Evolutionary conservation across 64 coral and sea anemone genomes (phyloP), one percentile per base, ranked within the genome.

Genomic region (Stichodactyla mertensii): DNA sequence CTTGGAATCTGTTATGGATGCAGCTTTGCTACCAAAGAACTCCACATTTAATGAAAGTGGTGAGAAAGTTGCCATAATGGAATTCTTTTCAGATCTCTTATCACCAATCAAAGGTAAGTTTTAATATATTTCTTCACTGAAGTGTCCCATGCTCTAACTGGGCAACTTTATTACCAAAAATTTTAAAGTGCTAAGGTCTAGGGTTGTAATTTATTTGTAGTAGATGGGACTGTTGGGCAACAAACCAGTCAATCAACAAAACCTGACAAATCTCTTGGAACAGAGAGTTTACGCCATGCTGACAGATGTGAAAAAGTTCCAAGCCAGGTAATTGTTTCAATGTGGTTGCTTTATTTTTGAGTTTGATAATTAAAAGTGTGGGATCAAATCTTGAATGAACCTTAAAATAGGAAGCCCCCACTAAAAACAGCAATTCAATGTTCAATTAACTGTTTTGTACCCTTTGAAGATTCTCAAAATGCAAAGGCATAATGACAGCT

Each of bases 21-120:
- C 2, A 13, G 24, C 10, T 74, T 36, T 74, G 69, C 27, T 81
- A 55, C 78, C 36, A 81, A 53, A 81, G 16, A 81, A 81, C 78
- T 81, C 78, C 19, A 81, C 78, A 20, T 81, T 81, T 81, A 81
- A 81, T 81, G 78, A 81, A 16, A 55, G 53, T 81, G 52, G 14
- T 81, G 78, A 81, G 16, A 52, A 81, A 20, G 78, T 81, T 16
- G 19, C 15, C 4, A 15, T 81, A 20, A 14, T 54, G 20, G 78
- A 81, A 8, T 81, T 53, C 26, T 81, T 81, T 52, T 53, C 36
- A 18, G 22, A 81, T 19, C 51, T 53, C 51, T 16, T 81, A 13
- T 81, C 78, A 20, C 51, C 78, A 55, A 81, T 52, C n/a, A 55
- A 52, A 81, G 78, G 78, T 81, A 81, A 53, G 5, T 52, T 26